Base-by-base conservation (phyloP, 2,113 vertebrate genomes). In the Sorex fumeus region DNA sequence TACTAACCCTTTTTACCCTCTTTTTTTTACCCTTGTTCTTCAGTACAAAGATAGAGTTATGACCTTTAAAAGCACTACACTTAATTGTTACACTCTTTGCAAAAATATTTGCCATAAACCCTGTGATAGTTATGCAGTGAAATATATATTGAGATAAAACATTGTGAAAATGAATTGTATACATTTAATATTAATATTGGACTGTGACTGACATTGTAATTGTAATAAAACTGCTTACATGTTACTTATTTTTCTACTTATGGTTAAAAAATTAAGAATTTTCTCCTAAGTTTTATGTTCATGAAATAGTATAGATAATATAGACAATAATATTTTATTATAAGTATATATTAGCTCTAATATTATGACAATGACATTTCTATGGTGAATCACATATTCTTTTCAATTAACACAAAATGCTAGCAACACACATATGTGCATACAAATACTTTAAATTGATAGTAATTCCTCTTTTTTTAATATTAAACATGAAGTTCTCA, bases 341-440 rank as follows among this genome's bases (percentile, higher is more conserved):
- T 23, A 72, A 72, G 66, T 25, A 25, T 9, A 7, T 28, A 3
- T 34, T 91, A 83, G 4, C 8, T 84, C 87, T 66, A 79, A 85
- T 9, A 83, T 76, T 36, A 30, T 36, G 72, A 18, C 66, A 7
- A 40, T 28, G 80, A 74, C 53, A 83, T 64, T 86, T 77, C 1
- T 34, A 47, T 70, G 6, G 9, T 57, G 40, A 94, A 43, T 87
- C 19, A 45, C 0, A 45, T 27, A 80, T 3, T 43, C 25, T 79
- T 75, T 92, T 88, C 13, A 91, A 12, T 76, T 90, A 53, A 70
- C 6, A 66, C 25, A 80, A 81, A 50, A 50, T 64, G 15, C 81
- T 62, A 78, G n/a, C 64, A 11, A 66, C 8, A 89, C 2, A 66
- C 7, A 70, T 4, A 88, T 9, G 12, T n/a, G 18, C 21, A 60